Percentiles rank a stretch among this genome's conserved stretches.
Evolutionary conservation across 2,888 invertebrate genomes (phyloP).

Genomic region (Sarcophaga variegata): DNA sequence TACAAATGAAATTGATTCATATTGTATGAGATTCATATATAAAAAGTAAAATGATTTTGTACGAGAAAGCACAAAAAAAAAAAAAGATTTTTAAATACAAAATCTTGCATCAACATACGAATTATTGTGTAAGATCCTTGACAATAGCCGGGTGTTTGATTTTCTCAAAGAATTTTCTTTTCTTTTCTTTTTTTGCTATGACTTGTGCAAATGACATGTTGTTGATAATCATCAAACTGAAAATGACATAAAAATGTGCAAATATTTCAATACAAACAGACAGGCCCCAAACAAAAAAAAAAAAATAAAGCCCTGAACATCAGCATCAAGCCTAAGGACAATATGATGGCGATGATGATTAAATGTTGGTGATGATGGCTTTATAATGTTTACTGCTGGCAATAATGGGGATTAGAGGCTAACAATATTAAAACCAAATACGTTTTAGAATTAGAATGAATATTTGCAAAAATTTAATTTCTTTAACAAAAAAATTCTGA

Average conservation of each 20-base stretch:
- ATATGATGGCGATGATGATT: not conserved
- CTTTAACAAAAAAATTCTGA: no score
- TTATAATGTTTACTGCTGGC: no score
- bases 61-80: not conserved
- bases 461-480: no score
- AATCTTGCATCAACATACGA: not conserved
- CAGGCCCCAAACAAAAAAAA: not conserved
- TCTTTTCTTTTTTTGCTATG: constrained; percentile 24
- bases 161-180: not conserved
- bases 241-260: constrained; percentile 53
- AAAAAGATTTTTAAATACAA: not conserved
- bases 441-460: no score
- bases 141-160: constrained; percentile 46
- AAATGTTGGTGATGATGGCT: no score
- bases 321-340: not conserved
- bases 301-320: not conserved
- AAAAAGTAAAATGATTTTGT: not conserved
- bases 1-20: constrained; percentile 36
- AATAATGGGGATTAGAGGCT: constrained; percentile 24
- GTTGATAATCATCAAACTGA: constrained; percentile 62
- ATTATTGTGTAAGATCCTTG: constrained; percentile 39
- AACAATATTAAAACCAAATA: not conserved
- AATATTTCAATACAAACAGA: constrained; percentile 8
- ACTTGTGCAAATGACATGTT: constrained; percentile 53
- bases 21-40: not conserved